phyloP scores from a whole-genome alignment of 1,140 invertebrate species.

The Paraescarpia echinospica region DNA sequence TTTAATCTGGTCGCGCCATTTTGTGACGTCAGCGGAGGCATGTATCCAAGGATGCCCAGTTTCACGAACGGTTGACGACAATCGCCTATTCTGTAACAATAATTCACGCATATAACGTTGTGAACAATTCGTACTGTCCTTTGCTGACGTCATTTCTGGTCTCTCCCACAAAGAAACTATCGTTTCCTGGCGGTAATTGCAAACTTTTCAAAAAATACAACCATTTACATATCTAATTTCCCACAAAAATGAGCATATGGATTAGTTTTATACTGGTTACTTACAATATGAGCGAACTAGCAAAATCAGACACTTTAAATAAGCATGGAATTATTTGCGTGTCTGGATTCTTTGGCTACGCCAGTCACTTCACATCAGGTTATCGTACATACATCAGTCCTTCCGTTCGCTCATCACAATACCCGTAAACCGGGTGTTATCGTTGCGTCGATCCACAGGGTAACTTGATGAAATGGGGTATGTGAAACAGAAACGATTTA shows the following conservation, averaged over 20 bases:
- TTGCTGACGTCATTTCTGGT: no score
- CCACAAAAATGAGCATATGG: neutral
- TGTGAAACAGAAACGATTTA: neutral
- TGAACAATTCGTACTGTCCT: no score
- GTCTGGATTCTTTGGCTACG: neutral
- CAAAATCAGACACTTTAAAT: neutral
- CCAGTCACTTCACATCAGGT: neutral
- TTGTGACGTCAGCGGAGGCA: no score
- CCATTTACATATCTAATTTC: no score
- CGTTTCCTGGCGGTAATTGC: no score
- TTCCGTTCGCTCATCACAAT: neutral
- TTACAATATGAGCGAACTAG: neutral
- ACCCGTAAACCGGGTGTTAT: neutral
- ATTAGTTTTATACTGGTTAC: neutral
- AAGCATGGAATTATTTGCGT: neutral
- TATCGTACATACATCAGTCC: neutral
- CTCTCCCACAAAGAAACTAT: no score
- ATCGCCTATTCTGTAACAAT: no score
- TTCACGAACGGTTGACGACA: no score
- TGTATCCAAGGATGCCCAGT: no score
- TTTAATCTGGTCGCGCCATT: no score
- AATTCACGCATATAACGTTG: no score
- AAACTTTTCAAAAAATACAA: no score
- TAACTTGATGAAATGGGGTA: neutral
- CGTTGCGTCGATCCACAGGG: neutral